Base-by-base conservation (phyloP, 2,888 invertebrate genomes). In the Drosophila trichaetosa region DNA sequence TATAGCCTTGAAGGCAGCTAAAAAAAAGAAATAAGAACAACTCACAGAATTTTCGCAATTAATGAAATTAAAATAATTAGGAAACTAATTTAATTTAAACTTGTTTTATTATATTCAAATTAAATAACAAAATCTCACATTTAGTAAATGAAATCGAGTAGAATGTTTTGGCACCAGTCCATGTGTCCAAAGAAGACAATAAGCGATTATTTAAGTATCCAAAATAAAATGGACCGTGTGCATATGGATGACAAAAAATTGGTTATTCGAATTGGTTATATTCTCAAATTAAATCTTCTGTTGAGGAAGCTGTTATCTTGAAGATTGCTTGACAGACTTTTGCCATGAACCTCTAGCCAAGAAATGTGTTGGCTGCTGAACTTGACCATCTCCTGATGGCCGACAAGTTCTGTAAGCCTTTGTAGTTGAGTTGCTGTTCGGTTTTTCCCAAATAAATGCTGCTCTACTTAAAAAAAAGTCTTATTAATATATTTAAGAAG, bases 11-110 rank as follows among this genome's bases (percentile, higher is more conserved):
- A 80, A 83, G 51, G 29, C n/a, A 27, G 79, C 78, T 6, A 79
- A 83, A 5, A 78, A 73, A 59, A 90, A 83, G 42, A 68, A 77
- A 49, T 73, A 54, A 67, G 3, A 34, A 13, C 21, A 29, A 18
- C 13, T 13, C 5, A 21, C 11, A 1, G 1, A 33, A 31, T 42
- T 57, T 31, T 21, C 8, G 21, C 10, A 34, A n/a, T 56, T n/a
- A 11, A 38, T n/a, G 1, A n/a, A 10, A 29, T 29, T 18, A 13
- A 7, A 36, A n/a, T 5, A 33, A n/a, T 21, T 24, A 53, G 0
- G 21, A 16, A 21, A 21, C 16, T 33, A 33, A 33, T 33, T 10
- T 0, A 10, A 33, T 1, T 21, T 16, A 18, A 16, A 34, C 34
- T 4, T 8, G 24, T 53, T 16, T 21, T 4, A 5, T 8, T 24